Evolutionary conservation across 2,113 vertebrate genomes (phyloP), one percentile per base, ranked within the genome.

Genomic region (Barnardius zonarius): DNA sequence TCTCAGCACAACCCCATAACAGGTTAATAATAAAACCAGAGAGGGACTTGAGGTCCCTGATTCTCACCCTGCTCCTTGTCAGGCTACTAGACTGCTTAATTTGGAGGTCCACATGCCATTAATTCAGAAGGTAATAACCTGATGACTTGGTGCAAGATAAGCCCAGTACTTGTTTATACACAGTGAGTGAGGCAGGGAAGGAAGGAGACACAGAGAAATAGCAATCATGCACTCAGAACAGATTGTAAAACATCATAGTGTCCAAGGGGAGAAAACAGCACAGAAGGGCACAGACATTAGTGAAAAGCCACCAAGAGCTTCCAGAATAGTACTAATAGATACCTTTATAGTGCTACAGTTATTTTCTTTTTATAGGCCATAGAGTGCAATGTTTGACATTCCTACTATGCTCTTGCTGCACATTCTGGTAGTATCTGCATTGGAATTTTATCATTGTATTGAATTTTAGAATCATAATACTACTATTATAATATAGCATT

Each of bases 321-420:
- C 95, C 96, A 97, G 94, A 97, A 97, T 96, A 97, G 95, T 96
- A 96, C 92, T 96, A 96, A 96, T 95, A 97, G 95, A 93, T 94
- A 57, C 83, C 73, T 96, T 96, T 91, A 93, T 79, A 81, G 80
- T 37, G 16, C 69, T 84, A 44, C 69, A 93, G 67, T 89, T 89
- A 95, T 96, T 96, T 94, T 86, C 57, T 79, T 93, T 94, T 96
- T 91, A 97, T 82, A 92, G 85, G 90, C 80, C 88, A 92, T 33
- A 59, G 77, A 96, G 76, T 82, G 93, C 88, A 94, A 82, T 91
- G 90, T 91, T 86, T 93, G 90, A 79, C 92, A 94, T 88, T 93
- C 49, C 33, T 57, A 88, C 67, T 93, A 79, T 0, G 5, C 80
- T 96, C 80, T 77, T 66, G 72, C 72, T 79, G 66, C 76, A 75